Evolutionary conservation across 2,113 vertebrate genomes (phyloP).

Genomic region (Aldabrachelys gigantea): DNA sequence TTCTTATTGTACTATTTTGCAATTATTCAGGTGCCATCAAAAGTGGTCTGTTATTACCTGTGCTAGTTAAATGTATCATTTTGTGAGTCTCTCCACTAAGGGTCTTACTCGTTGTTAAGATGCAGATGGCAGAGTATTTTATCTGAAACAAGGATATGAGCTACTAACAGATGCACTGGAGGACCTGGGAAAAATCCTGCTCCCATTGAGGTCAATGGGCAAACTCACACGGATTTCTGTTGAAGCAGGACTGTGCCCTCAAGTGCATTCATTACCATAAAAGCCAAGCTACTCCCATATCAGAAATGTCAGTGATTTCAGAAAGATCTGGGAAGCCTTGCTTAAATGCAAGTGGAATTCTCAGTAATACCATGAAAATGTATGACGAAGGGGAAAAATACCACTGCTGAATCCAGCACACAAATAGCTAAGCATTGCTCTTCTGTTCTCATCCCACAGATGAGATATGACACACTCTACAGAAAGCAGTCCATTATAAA

Average conservation of each 20-base stretch:
- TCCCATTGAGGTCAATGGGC: neutral
- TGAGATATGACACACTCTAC: neutral
- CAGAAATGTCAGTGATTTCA: neutral
- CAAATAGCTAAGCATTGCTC: neutral
- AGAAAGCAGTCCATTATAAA: neutral
- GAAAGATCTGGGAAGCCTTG: neutral
- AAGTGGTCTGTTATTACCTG: neutral
- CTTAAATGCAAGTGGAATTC: neutral
- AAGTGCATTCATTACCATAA: neutral
- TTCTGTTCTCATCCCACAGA: slow-evolving; percentile 15
- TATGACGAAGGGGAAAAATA: neutral
- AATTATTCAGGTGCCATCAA: neutral
- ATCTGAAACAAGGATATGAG: neutral
- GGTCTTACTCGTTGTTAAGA: neutral
- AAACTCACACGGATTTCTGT: neutral
- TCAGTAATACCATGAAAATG: neutral
- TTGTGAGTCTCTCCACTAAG: neutral
- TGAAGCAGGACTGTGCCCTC: neutral
- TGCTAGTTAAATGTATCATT: neutral
- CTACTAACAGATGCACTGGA: neutral
- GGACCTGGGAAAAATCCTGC: neutral
- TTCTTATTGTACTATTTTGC: neutral
- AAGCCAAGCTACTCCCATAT: neutral
- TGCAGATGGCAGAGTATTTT: neutral
- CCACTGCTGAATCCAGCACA: neutral